phyloP scores from a whole-genome alignment of 2,113 vertebrate genomes.

The Ameiurus melas region DNA sequence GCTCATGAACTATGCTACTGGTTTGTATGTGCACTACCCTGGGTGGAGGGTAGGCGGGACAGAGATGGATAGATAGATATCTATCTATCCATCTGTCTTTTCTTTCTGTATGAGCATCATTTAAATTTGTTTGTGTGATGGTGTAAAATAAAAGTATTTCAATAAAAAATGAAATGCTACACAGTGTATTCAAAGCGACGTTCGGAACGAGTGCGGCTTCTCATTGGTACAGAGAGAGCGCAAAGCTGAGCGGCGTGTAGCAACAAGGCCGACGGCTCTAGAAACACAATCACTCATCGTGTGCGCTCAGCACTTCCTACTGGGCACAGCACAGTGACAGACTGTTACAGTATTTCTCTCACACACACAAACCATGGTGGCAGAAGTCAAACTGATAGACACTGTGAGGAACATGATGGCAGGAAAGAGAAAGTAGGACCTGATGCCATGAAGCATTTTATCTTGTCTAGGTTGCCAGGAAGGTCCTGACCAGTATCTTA shows the following conservation, averaged over 20 bases:
- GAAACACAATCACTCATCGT: slow-evolving; percentile 57
- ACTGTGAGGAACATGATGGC: not conserved
- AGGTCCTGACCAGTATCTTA: not conserved
- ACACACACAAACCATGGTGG: not conserved
- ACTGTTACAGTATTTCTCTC: slow-evolving; percentile 26
- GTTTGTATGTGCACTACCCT: too few relatives aligned
- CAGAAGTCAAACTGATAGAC: not conserved
- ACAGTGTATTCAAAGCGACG: slow-evolving; percentile 9
- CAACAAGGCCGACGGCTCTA: slow-evolving; percentile 61
- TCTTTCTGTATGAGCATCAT: too few relatives aligned
- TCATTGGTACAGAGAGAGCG: not conserved
- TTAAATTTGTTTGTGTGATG: too few relatives aligned
- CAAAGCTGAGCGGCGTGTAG: slow-evolving; percentile 38
- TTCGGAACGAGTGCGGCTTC: slow-evolving; percentile 43
- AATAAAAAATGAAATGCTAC: too few relatives aligned
- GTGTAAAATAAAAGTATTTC: too few relatives aligned
- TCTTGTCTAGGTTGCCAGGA: not conserved
- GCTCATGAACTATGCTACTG: too few relatives aligned
- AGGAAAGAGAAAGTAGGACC: not conserved
- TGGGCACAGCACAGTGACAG: slow-evolving; percentile 41
- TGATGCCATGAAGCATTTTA: not conserved
- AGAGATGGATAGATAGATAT: too few relatives aligned
- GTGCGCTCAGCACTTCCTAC: slow-evolving; percentile 62
- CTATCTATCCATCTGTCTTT: too few relatives aligned
- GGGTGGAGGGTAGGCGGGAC: too few relatives aligned